Base-by-base conservation (phyloP, 2,113 vertebrate genomes). In the Lamprologus ornatipinnis region DNA sequence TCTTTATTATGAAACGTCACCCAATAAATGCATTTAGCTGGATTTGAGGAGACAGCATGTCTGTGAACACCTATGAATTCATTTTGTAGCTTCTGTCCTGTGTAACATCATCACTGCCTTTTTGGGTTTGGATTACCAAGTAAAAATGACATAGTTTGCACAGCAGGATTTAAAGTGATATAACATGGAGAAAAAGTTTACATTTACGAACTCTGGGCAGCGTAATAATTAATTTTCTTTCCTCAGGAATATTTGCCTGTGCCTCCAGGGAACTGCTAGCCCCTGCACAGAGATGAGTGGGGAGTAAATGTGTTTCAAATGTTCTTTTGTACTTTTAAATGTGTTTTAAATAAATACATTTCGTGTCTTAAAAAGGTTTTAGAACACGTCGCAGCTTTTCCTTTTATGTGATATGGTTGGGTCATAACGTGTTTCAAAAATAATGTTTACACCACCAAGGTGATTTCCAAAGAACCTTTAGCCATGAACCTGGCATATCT, bases 261-360 rank as follows among this genome's bases (percentile, higher is more conserved):
- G 31, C 28, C 28, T 33, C 0, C 28, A 33, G 15, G 28, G 28
- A 60, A 60, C 9, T 60, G 28, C 9, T 63, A 31, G 3, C 58
- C 28, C 28, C 60, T 26, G 54, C 54, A 26, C 21, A 57, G 0
- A 31, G 2, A 58, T 58, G 26, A 58, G 57, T 31, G 26, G 57
- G 57, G 57, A 58, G 55, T 58, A 58, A 15, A 58, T 58, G 55
- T 58, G 26, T 28, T 58, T 58, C 23, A 28, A 58, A 58, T 58
- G 55, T 15, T 15, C 55, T 28, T 58, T 28, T 26, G 55, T 28
- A 28, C 4, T 58, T 58, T 28, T 28, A 28, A 58, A 58, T 58
- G 55, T 5, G 55, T 58, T 58, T 58, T 13, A 55, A 55, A 93
- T 95, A 93, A 95, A 94, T 90, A 53, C 82, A 75, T 89, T 92